phyloP scores from a whole-genome alignment of 1,140 invertebrate genomes.

The Teleopsis dalmanni region DNA sequence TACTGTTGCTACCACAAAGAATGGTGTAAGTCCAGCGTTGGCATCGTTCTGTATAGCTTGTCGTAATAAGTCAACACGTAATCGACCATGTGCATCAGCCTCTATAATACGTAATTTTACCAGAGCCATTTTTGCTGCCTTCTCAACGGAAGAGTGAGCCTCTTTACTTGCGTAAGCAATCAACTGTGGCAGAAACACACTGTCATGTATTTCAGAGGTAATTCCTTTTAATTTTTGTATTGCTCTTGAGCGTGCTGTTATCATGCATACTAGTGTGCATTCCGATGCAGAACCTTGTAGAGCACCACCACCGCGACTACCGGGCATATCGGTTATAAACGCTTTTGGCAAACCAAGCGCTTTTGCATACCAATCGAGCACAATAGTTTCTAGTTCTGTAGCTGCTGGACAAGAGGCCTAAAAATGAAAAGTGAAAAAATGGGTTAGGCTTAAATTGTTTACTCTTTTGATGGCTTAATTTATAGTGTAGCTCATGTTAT shows the following conservation, averaged over 20 bases:
- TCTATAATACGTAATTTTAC: conserved; percentile 83
- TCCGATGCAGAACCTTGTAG: conserved; percentile 78
- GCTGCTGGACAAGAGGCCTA: conserved; percentile 71
- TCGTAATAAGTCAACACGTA: conserved; percentile 66
- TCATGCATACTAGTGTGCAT: conserved; percentile 74
- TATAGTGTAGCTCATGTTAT: no score
- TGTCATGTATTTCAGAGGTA: conserved; percentile 50
- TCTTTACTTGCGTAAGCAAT: conserved; percentile 75
- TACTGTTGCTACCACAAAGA: conserved; percentile 74
- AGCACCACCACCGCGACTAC: conserved; percentile 66
- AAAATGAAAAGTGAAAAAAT: conserved; percentile 24
- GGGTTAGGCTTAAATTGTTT: not conserved
- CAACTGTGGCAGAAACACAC: conserved; percentile 71
- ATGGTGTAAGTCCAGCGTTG: conserved; percentile 72
- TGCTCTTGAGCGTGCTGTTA: conserved; percentile 68
- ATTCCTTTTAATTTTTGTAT: conserved; percentile 57
- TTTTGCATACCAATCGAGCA: conserved; percentile 58
- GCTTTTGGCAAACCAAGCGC: conserved; percentile 51
- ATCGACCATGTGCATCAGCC: conserved; percentile 70
- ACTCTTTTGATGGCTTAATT: not conserved
- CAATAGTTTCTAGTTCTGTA: conserved; percentile 75
- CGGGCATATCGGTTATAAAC: conserved; percentile 49
- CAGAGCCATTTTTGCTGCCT: conserved; percentile 85
- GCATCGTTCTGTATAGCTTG: conserved; percentile 69
- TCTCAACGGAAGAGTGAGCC: conserved; percentile 90